phyloP scores from a whole-genome alignment of 2,113 vertebrate genomes.

The Ammospiza nelsoni region DNA sequence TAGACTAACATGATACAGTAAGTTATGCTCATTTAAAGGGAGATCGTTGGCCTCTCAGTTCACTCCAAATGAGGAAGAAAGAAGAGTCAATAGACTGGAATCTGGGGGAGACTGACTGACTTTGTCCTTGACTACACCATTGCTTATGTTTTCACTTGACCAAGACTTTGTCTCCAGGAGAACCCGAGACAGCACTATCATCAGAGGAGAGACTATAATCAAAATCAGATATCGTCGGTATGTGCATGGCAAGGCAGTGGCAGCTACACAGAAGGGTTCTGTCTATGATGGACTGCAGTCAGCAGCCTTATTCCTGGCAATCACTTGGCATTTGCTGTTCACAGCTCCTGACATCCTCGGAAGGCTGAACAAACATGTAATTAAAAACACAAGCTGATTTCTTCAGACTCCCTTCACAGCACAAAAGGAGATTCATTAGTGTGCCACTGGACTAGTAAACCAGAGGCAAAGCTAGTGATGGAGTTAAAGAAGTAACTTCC shows the following conservation, averaged over 20 bases:
- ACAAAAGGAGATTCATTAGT: not conserved
- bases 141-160: slow-evolving; percentile 59
- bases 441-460: not conserved
- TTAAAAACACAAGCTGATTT: slow-evolving; percentile 25
- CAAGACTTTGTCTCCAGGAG: slow-evolving; percentile 50
- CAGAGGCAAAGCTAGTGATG: not conserved
- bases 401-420: not conserved
- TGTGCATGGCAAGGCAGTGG: slow-evolving; percentile 47
- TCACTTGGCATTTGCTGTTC: slow-evolving; percentile 55
- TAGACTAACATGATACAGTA: slow-evolving; percentile 67
- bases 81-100: slow-evolving; percentile 48
- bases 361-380: slow-evolving; percentile 29
- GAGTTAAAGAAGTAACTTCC: not conserved
- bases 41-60: not conserved
- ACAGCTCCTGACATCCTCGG: slow-evolving; percentile 50
- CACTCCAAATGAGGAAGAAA: slow-evolving; percentile 47
- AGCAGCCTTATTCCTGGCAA: slow-evolving; percentile 50
- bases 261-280: slow-evolving; percentile 48
- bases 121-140: slow-evolving; percentile 49
- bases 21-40: slow-evolving; percentile 35
- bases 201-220: slow-evolving; percentile 56
- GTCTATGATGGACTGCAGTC: slow-evolving; percentile 17
- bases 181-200: slow-evolving; percentile 50
- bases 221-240: slow-evolving; percentile 58
- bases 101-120: slow-evolving; percentile 45